Base-by-base conservation (phyloP, 2,888 invertebrate species). In the Gibbula magus region DNA sequence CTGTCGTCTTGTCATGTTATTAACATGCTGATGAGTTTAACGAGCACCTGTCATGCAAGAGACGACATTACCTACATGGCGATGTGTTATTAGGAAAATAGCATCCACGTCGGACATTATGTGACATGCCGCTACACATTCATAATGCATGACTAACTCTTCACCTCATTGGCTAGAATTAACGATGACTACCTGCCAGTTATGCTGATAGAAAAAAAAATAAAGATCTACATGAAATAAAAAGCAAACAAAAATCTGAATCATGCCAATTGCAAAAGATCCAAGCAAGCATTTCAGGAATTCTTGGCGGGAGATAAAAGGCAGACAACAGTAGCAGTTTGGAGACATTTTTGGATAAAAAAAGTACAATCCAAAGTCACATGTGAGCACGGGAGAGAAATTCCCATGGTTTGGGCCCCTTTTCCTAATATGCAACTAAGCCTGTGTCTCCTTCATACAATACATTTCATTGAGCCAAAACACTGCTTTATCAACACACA, bases 251-350 rank as follows among this genome's bases (percentile, higher is more conserved):
- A 39, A 29, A n/a, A 35, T 39, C 20, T n/a, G 5, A n/a, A 70
- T 3, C 70, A 70, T 39, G 70, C 70, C 70, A 70, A 70, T 35
- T 70, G 70, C 20, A n/a, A 32, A 70, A 70, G 70, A 18, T 70
- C 29, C 4, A 25, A 39, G 35, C 70, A 70, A 70, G 32, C 70
- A 70, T 70, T 8, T 10, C 70, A 32, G 39, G 35, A 70, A 70
- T 70, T 70, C 70, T 70, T 70, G 70, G 70, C 70, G 35, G 35
- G 35, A 70, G 70, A 70, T 70, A 20, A 70, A 70, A 70, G 70
- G 35, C 39, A 0, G 20, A 35, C 70, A 70, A 35, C 29, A n/a
- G 32, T 70, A 20, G 39, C 32, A 35, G 70, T 70, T 70, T 70
- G 70, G 32, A 70, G 39, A 70, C 32, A 70, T 70, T 32, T 70